A percentile compares a stretch with the other conserved stretches of the same genome.
Conservation (phyloP, 2,888 invertebrate species). For the Lasioglossum leucozonium region DNA sequence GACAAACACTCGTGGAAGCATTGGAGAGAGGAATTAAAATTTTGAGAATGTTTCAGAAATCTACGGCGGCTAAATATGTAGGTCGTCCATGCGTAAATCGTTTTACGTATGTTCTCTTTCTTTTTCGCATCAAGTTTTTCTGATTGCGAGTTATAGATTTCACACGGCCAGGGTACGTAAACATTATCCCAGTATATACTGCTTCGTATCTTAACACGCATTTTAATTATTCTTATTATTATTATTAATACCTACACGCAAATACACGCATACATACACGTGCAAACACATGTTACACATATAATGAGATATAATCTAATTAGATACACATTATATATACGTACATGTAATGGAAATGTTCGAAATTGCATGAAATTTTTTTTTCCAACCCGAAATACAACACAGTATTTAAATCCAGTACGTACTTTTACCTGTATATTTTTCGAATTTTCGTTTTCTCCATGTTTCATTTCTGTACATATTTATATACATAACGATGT, state of each 20-base stretch:
- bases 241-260: conserved; percentile 47
- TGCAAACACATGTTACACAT: conserved; percentile 55
- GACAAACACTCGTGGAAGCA: neutral
- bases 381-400: conserved; percentile 67
- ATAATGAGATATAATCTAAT: conserved; percentile 16
- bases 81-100: conserved; percentile 40
- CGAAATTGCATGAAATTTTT: conserved; percentile 73
- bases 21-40: conserved; percentile 57
- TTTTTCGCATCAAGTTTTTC: conserved; percentile 48
- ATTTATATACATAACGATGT: conserved; percentile 40
- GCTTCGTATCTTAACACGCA: conserved; percentile 81
- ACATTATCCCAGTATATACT: conserved; percentile 79
- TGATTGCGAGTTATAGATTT: conserved; percentile 49
- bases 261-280: conserved; percentile 54
- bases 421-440: conserved; percentile 57
- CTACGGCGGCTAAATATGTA: conserved; percentile 57
- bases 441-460: conserved; percentile 44
- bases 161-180: conserved; percentile 80
- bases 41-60: conserved; percentile 81
- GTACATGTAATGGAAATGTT: conserved; percentile 58
- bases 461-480: conserved; percentile 50
- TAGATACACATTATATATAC: conserved; percentile 28
- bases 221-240: conserved; percentile 52
- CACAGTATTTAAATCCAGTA: conserved; percentile 57
- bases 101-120: conserved; percentile 41